Evolutionary conservation across 2,797 vertebrate species (phyloP), one percentile per base, ranked within the genome.

Genomic region (Hyperoplus lanceolatus): DNA sequence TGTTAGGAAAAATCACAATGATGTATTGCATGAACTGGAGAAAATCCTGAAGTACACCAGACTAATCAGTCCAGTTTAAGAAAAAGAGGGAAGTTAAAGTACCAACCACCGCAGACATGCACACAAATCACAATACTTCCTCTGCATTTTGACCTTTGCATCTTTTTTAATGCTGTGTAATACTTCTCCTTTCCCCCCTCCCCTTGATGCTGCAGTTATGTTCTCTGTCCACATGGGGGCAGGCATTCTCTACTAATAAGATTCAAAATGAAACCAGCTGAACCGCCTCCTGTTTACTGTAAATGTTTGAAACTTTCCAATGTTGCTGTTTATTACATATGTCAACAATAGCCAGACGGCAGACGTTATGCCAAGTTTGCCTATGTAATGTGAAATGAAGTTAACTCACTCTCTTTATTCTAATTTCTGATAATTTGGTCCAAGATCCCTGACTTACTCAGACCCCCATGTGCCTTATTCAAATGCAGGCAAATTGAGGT

Each of bases 401-500:
- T 16, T 7, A 42, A 46, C 42, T 16, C 15, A 57, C 9, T 65
- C 5, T 57, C 51, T 54, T 57, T 63, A 13, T 79, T 63, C 55
- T 16, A 5, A 36, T 29, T 0, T 8, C 41, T 43, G 41, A 60
- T 63, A 3, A 57, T 70, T 59, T 57, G 14, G 9, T 16, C 18
- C 7, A 8, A n/a, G 8, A 53, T 8, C 16, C 10, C 43, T 65
- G 38, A 73, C 68, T 61, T 13, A 15, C 58, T 45, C 51, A 16
- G 38, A 51, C 42, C 39, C 11, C 43, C 50, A 72, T 10, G 5
- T 48, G 39, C 5, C 8, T 59, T 70, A 95, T 90, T 88, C 89
- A 95, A 95, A 95, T 91, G 5, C 36, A 93, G 80, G 85, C 85
- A 94, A 95, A 95, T 92, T 6, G 8, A 42, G 77, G 58, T 75